Conservation (phyloP, 2,113 vertebrate genomes). For the Lampris megalopsis region DNA sequence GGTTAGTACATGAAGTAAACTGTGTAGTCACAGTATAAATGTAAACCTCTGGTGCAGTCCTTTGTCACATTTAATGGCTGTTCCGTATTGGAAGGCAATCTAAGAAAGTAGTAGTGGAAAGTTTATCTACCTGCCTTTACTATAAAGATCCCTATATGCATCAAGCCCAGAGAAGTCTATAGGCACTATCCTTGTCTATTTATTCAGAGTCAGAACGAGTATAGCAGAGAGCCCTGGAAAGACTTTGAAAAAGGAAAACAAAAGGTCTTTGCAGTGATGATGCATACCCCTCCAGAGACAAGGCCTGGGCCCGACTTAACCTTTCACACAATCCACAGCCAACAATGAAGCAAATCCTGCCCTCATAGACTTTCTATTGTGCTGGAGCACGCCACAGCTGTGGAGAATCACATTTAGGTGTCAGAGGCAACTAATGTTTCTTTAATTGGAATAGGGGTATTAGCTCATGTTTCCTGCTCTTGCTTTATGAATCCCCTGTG, state of each 20-base stretch:
- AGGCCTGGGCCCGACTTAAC: constrained; percentile 72
- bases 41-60: constrained; percentile 1
- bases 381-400: constrained; percentile 72
- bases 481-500: constrained; percentile 77
- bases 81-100: constrained; percentile 15
- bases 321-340: constrained; percentile 78
- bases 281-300: constrained; percentile 71
- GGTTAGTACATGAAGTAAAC: constrained; percentile 6
- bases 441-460: constrained; percentile 82
- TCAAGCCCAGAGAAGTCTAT: constrained; percentile 64
- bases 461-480: constrained; percentile 80
- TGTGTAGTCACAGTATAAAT: neutral
- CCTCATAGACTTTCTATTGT: constrained; percentile 71
- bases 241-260: constrained; percentile 79
- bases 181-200: constrained; percentile 62
- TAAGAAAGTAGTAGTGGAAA: constrained; percentile 31
- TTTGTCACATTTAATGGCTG: neutral
- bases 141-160: constrained; percentile 57
- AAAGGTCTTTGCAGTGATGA: constrained; percentile 74
- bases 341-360: constrained; percentile 75
- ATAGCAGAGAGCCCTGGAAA: constrained; percentile 71
- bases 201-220: constrained; percentile 71
- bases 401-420: constrained; percentile 78
- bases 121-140: constrained; percentile 40
- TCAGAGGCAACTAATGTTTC: constrained; percentile 79